Conservation (phyloP, 2,797 vertebrate species). For the Tympanoctomys barrerae region DNA sequence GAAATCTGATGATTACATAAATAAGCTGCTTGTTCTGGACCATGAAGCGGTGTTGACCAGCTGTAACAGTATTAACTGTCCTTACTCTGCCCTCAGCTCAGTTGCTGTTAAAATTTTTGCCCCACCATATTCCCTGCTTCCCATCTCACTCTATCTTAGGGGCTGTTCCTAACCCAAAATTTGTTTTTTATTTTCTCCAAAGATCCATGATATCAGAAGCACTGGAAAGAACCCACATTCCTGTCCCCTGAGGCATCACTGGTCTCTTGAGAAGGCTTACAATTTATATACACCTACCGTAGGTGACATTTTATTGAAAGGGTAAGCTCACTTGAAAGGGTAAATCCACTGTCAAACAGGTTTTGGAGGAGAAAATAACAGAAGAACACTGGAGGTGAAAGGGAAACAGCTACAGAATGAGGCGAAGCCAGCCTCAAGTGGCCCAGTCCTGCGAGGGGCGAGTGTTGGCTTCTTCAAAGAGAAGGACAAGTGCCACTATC, state of each 20-base stretch:
- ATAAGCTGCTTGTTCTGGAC: background rate
- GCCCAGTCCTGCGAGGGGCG: background rate
- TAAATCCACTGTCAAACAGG: background rate
- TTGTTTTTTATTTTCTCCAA: background rate
- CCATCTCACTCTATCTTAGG: background rate
- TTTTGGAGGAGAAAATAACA: conserved; percentile 8
- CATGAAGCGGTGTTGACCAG: background rate
- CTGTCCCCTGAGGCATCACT: background rate
- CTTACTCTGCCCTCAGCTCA: background rate
- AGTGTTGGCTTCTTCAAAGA: background rate
- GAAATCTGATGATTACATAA: background rate
- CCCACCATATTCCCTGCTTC: background rate
- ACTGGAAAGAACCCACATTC: background rate
- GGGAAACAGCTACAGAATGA: background rate
- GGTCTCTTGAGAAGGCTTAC: background rate
- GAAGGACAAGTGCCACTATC: background rate
- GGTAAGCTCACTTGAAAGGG: background rate
- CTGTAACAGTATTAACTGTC: background rate
- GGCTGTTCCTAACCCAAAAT: background rate
- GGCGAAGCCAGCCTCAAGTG: background rate
- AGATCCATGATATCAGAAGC: background rate
- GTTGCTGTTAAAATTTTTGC: background rate
- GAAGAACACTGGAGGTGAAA: background rate
- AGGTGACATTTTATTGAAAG: background rate
- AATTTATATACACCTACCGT: background rate